Evolutionary conservation across 1,140 invertebrate genomes (phyloP), one percentile per base, ranked within the genome.

Genomic region (Antheraea mylitta): DNA sequence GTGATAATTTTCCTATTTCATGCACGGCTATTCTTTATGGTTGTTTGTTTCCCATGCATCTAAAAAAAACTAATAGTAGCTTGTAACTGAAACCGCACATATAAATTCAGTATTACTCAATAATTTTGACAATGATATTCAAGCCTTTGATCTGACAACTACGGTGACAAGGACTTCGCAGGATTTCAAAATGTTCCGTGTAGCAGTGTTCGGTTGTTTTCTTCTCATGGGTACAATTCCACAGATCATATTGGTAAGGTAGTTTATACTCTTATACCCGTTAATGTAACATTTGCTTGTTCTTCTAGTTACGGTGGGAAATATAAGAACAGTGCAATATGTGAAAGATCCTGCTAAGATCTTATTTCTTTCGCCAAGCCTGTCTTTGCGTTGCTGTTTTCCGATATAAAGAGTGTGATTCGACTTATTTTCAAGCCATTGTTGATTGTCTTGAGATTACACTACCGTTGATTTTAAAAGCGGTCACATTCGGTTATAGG

Each of bases 151-250:
- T 37, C 61, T 63, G 7, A 18, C 13, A 37, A 16, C 30, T 64
- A 18, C 62, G n/a, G 62, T 42, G n/a, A 16, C 16, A 64, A 37
- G 30, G 16, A 5, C 10, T 53, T 16, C 45, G 7, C 11, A 64
- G 19, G 58, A 19, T 58, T 18, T 67, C 59, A 79, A 74, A 71
- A 80, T 80, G 75, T 70, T 69, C 0, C 67, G 68, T 22, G 42
- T 45, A 58, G 59, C 58, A 10, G 67, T 72, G 16, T 69, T 77
- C 53, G 67, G 48, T 68, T 73, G 71, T 65, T 37, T 77, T 0
- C 74, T 9, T n/a, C 63, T 74, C 19, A 61, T 69, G 42, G 69
- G 65, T 37, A 64, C 74, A 58, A 75, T 69, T 0, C 70, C 77
- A 7, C 72, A 75, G 42, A 58, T 68, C 48, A 58, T 63, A 64